A percentile compares a stretch with the other conserved stretches of the same genome.
These are phyloP conservation scores for Gryon sp. DNA, from an alignment of 1,140 invertebrate species.

Conservation along the genomic window DNA sequence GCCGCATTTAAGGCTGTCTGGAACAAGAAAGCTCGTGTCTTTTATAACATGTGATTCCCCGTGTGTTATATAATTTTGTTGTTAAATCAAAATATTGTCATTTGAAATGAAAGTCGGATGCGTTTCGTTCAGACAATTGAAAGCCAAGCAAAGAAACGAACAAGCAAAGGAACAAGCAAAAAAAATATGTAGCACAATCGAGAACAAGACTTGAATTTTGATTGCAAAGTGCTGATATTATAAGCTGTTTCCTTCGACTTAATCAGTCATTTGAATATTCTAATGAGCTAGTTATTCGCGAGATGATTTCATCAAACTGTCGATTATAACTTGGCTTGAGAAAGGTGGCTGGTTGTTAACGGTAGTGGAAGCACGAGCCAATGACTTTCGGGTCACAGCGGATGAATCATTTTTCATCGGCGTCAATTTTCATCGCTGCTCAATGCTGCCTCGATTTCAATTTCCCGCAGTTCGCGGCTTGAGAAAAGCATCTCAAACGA, in stretches of 20 bases:
- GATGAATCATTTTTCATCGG: slow-evolving; percentile 24
- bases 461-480: neutral
- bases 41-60: no score
- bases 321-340: neutral
- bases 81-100: no score
- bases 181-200: no score
- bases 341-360: neutral
- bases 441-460: slow-evolving; percentile 13
- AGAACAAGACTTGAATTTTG: neutral
- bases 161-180: no score
- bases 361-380: slow-evolving; percentile 26
- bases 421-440: slow-evolving; percentile 30
- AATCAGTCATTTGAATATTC: slow-evolving; percentile 13
- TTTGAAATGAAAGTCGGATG: no score
- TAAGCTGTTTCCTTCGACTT: slow-evolving; percentile 3
- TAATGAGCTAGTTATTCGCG: slow-evolving; percentile 12
- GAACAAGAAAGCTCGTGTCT: neutral
- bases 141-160: no score
- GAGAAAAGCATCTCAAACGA: neutral
- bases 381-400: slow-evolving; percentile 8
- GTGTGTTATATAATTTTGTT: no score
- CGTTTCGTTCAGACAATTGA: no score
- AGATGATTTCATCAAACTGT: slow-evolving; percentile 13
- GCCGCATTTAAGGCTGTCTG: slow-evolving; percentile 9
- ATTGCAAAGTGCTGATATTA: slow-evolving; percentile 5